These are phyloP conservation scores for Drosophila serrata DNA, from an alignment of 1,140 invertebrate species.

Conservation along the genomic window DNA sequence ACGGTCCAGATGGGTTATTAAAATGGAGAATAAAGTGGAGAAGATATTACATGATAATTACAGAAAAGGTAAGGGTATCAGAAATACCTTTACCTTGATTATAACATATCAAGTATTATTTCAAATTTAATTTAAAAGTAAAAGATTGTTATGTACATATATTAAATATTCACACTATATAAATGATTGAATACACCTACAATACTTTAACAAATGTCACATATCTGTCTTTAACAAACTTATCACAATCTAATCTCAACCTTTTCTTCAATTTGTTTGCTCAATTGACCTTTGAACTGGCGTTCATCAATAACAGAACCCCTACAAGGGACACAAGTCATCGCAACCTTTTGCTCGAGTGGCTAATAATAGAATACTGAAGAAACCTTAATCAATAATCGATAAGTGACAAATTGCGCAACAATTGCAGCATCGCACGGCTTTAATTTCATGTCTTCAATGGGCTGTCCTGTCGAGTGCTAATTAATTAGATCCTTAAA, in stretches of 20 bases:
- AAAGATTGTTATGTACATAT: no score
- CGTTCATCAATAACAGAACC: slow-evolving; percentile 38
- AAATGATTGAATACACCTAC: no score
- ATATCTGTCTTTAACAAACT: background rate
- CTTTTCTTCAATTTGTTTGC: background rate
- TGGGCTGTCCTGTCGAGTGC: slow-evolving; percentile 49
- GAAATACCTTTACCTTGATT: background rate
- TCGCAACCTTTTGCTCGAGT: slow-evolving; percentile 7
- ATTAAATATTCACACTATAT: no score
- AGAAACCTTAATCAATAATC: slow-evolving; percentile 72
- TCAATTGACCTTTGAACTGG: slow-evolving; percentile 47
- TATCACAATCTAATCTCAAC: background rate
- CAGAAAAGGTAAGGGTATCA: background rate
- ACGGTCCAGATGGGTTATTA: background rate
- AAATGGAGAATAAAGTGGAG: background rate
- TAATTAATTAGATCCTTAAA: slow-evolving; percentile 70
- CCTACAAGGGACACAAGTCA: slow-evolving; percentile 36
- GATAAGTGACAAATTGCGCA: slow-evolving; percentile 70
- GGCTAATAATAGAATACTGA: slow-evolving; percentile 62
- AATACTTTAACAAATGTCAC: background rate
- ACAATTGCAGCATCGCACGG: slow-evolving; percentile 45
- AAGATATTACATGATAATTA: background rate
- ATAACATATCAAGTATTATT: no score
- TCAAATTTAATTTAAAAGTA: no score
- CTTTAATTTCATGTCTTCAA: slow-evolving; percentile 66